Conservation (phyloP, 2,113 vertebrate species). For the Neomonachus schauinslandi region DNA sequence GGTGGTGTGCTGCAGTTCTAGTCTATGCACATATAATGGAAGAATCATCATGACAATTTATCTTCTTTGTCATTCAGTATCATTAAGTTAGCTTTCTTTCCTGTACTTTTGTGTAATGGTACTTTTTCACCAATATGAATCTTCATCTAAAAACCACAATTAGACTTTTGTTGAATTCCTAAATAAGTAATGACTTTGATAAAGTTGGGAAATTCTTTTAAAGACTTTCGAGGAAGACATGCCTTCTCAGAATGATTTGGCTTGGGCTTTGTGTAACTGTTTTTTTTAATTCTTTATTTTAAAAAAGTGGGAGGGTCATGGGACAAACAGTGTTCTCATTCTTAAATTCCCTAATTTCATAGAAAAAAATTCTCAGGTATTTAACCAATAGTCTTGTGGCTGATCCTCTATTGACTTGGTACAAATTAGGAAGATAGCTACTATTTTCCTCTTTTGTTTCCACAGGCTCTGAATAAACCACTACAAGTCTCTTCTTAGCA, state of each 20-base stretch:
- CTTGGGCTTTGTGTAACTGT: not conserved
- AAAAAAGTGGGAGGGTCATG: not conserved
- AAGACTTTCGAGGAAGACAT: not conserved
- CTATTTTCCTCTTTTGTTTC: not conserved
- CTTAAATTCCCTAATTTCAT: not conserved
- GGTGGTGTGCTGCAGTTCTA: not conserved
- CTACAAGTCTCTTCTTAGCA: not conserved
- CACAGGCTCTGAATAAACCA: not conserved
- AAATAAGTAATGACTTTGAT: constrained; percentile 1
- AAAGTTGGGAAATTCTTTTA: not conserved
- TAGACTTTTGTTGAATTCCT: constrained; percentile 43
- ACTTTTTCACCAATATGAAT: not conserved
- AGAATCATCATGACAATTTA: constrained; percentile 25
- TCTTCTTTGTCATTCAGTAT: not conserved
- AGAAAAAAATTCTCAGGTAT: not conserved
- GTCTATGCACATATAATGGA: not conserved
- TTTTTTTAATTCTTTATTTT: not conserved
- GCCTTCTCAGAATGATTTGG: not conserved
- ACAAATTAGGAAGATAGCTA: not conserved
- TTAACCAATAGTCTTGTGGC: not conserved
- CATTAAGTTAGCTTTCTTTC: constrained; percentile 35
- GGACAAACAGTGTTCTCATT: not conserved
- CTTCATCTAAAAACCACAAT: constrained; percentile 34
- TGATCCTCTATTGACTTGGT: not conserved
- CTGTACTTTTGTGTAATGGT: not conserved